Conservation (phyloP, 2,113 vertebrate species). For the Nothocercus julius region DNA sequence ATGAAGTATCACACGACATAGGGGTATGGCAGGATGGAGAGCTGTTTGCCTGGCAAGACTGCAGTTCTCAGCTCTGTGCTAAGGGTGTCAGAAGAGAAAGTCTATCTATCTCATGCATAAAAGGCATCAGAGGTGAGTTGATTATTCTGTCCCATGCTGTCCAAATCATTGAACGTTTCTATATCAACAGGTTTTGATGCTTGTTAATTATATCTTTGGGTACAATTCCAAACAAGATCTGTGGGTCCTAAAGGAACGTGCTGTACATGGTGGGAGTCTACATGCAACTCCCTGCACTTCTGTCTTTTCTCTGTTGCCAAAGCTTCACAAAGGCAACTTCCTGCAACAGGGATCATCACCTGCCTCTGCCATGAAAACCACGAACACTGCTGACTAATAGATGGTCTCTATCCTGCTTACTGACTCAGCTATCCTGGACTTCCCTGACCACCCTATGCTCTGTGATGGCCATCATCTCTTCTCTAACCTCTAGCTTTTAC, state of each 20-base stretch:
- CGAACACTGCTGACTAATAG: too few relatives aligned
- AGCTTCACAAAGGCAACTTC: background rate
- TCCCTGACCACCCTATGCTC: background rate
- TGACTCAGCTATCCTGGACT: background rate
- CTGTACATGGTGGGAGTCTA: background rate
- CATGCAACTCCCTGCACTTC: fast-evolving
- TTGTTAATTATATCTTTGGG: background rate
- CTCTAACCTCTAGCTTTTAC: background rate
- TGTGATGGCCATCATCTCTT: background rate
- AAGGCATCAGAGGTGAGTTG: background rate
- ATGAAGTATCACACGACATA: background rate
- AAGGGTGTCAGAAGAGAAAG: background rate
- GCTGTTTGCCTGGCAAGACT: background rate
- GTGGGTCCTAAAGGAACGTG: background rate
- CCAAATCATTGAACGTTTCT: background rate
- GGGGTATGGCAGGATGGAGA: background rate
- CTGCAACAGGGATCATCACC: background rate
- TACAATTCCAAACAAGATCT: background rate
- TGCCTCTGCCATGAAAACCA: background rate
- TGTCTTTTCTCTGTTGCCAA: background rate
- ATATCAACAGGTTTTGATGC: background rate
- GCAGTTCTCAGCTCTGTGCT: too few relatives aligned
- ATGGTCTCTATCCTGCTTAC: background rate
- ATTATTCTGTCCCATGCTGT: background rate
- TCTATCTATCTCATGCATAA: fast-evolving